These are phyloP conservation scores for Trinorchestia longiramus DNA, from an alignment of 1,140 invertebrate species.

Conservation along the genomic window DNA sequence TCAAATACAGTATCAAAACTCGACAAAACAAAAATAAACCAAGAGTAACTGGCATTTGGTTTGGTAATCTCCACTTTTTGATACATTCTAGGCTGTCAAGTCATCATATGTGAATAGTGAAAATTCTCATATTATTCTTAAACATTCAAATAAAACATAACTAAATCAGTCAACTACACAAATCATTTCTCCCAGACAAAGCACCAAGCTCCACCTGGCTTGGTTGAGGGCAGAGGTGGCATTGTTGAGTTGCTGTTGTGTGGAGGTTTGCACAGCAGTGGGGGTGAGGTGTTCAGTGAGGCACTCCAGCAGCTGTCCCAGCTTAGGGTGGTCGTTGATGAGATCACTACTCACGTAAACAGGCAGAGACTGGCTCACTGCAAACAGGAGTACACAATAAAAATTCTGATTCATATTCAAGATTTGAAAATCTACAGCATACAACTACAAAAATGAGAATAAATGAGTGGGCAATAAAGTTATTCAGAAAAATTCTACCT, in stretches of 20 bases:
- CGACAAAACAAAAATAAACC: not conserved
- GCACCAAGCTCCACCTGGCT: not conserved
- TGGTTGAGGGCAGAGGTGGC: constrained; percentile 1
- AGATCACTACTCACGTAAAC: not conserved
- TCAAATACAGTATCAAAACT: too few relatives aligned
- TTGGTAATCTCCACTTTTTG: not conserved
- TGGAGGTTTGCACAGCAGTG: constrained; percentile 11
- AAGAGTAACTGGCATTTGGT: not conserved
- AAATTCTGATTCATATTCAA: not conserved
- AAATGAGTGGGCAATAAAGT: too few relatives aligned
- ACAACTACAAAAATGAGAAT: too few relatives aligned
- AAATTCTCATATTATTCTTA: not conserved
- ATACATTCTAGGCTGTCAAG: not conserved
- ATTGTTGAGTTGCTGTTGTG: not conserved
- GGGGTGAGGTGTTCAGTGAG: constrained; percentile 16
- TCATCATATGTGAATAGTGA: not conserved
- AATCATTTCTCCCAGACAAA: too few relatives aligned
- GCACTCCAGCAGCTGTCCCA: constrained; percentile 1
- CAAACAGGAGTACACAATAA: not conserved
- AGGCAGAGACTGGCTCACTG: constrained; percentile 4
- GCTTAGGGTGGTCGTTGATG: not conserved
- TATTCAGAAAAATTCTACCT: too few relatives aligned
- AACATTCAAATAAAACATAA: too few relatives aligned
- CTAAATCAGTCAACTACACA: too few relatives aligned
- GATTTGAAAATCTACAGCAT: not conserved